Base-by-base conservation (phyloP, 2,113 vertebrate species). In the Azemiops feae region DNA sequence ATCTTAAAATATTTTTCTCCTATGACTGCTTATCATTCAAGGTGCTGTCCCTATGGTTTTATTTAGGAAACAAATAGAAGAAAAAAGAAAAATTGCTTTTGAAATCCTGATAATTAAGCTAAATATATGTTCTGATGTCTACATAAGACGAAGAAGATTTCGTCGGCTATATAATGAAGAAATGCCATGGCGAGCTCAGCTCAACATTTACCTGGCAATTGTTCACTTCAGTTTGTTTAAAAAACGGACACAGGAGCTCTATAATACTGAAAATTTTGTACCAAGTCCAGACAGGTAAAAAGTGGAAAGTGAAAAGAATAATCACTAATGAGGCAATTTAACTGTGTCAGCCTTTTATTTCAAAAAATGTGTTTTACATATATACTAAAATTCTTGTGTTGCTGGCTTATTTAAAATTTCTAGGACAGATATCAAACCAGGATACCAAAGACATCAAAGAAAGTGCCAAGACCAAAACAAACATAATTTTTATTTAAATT, bases 101-200 rank as follows among this genome's bases (percentile, higher is more conserved):
- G 96, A 97, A 92, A 95, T 95, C 22, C 96, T 99, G 92, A 30
- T 96, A 20, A 58, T 95, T 27, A 89, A 92, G 27, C 94, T 99
- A 96, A 96, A 96, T 30, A 96, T 96, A 85, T 1, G 97, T 85
- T 92, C 98, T 90, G 86, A 93, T n/a, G 93, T 88, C 85, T 96
- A 96, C 16, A 86, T 97, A 91, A 97, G 95, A 91, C 97, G 45
- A 92, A 97, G 95, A 93, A 95, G 94, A 39, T 97, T 98, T 74
- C 98, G 97, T 92, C 96, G 96, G 57, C 5, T 97, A 8, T 97
- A 95, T 95, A 96, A 96, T 88, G 98, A 98, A 91, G 98, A 99
- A 95, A 97, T 98, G 94, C 98, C 98, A 64, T 99, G 99, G 98
- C 98, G 93, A 93, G 97, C 98, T 91, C 98, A 98, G 92, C 96